Evolutionary conservation across 2,113 vertebrate genomes (phyloP).

Genomic region (Hucho hucho): DNA sequence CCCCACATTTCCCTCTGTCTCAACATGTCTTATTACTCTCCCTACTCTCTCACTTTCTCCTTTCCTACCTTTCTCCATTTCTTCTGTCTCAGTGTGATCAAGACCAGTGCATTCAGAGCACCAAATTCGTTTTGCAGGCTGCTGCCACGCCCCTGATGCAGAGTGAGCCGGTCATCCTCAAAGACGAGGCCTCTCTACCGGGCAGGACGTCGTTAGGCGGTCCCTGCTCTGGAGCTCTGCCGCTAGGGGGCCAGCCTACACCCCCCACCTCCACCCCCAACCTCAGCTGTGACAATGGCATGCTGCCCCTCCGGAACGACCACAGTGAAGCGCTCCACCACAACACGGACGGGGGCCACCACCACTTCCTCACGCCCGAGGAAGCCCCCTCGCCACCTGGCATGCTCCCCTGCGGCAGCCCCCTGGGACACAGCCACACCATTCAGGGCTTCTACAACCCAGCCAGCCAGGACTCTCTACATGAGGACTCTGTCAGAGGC

Average conservation of each 20-base stretch:
- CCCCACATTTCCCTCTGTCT: constrained; percentile 8
- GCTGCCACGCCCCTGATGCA: constrained; percentile 92
- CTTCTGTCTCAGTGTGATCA: constrained; percentile 87
- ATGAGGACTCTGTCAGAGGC: constrained; percentile 94
- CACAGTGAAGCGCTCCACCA: constrained; percentile 44
- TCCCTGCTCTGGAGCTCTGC: constrained; percentile 80
- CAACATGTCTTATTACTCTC: constrained; percentile 44
- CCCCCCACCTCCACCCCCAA: constrained; percentile 91
- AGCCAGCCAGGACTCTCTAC: constrained; percentile 93
- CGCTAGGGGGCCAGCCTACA: constrained; percentile 89
- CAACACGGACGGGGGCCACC: constrained; percentile 66
- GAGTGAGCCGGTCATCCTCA: constrained; percentile 84
- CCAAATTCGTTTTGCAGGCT: constrained; percentile 99
- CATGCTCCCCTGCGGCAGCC: constrained; percentile 84
- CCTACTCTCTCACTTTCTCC: constrained; percentile 16
- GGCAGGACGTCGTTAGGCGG: constrained; percentile 80
- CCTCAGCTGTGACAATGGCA: constrained; percentile 83
- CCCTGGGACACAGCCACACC: constrained; percentile 85
- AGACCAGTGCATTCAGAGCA: constrained; percentile 99
- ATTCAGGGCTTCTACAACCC: constrained; percentile 85
- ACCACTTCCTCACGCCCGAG: constrained; percentile 93
- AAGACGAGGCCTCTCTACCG: constrained; percentile 75
- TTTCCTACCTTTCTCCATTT: constrained; percentile 41
- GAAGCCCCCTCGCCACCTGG: constrained; percentile 88
- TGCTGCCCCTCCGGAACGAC: constrained; percentile 73